A percentile compares a stretch with the other conserved stretches of the same genome.
These are phyloP conservation scores for Pygmarrhopalites habei DNA, from an alignment of 1,140 invertebrate species.

Conservation along the genomic window DNA sequence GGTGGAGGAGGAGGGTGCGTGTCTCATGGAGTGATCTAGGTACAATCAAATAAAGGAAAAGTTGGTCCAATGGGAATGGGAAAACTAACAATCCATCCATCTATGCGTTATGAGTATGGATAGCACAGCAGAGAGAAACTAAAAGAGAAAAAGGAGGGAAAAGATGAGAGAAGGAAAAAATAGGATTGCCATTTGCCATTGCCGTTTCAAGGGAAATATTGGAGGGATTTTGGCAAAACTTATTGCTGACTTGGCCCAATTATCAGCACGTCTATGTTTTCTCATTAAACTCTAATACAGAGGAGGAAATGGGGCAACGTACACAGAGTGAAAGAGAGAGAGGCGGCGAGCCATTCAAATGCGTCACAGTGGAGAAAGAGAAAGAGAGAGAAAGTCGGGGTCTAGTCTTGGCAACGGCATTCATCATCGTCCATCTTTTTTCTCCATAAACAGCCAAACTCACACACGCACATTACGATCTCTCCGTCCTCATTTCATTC, in stretches of 20 bases:
- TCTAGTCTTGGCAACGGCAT: no score
- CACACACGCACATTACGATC: not conserved
- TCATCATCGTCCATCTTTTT: no score
- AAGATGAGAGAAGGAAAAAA: not conserved
- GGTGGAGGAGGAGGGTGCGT: no score
- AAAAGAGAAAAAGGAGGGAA: conserved; percentile 3
- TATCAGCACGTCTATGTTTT: no score
- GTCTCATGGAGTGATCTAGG: no score
- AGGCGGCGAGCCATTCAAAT: no score
- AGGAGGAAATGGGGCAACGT: no score
- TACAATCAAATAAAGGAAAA: no score
- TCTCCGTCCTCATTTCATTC: not conserved
- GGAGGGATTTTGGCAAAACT: conserved; percentile 36
- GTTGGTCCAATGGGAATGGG: not conserved
- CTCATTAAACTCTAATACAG: no score
- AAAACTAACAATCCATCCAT: conserved; percentile 3
- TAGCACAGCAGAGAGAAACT: not conserved
- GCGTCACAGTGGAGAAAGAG: no score
- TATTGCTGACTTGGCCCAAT: conserved; percentile 39
- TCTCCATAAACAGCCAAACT: not conserved
- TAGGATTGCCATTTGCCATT: not conserved
- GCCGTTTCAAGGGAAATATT: conserved; percentile 24
- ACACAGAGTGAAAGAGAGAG: no score
- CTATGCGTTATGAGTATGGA: not conserved
- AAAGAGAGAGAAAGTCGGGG: no score